Evolutionary conservation across 2,888 invertebrate genomes (phyloP).

Genomic region (Brenthis daphne): DNA sequence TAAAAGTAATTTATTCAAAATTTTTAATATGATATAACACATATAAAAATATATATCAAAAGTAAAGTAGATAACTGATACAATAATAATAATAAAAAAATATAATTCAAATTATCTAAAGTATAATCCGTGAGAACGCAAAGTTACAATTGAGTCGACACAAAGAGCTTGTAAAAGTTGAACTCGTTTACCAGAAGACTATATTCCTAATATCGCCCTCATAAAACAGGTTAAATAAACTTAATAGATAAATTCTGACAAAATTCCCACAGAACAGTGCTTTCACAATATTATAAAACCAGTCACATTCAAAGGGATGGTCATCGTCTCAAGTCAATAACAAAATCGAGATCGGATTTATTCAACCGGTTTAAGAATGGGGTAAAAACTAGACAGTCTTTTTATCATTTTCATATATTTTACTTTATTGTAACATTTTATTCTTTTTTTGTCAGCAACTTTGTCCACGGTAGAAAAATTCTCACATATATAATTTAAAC

Average conservation of each 20-base stretch:
- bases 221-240: constrained; percentile 55
- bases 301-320: constrained; percentile 51
- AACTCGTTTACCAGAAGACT: constrained; percentile 50
- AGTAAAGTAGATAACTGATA: neutral
- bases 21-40: no score
- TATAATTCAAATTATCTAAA: neutral
- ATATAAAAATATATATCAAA: no score
- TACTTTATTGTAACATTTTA: neutral
- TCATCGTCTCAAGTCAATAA: constrained; percentile 46
- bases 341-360: constrained; percentile 36
- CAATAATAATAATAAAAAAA: neutral
- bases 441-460: neutral
- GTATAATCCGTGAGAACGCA: neutral
- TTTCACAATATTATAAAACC: constrained; percentile 47
- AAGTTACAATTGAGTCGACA: neutral
- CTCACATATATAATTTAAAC: no score
- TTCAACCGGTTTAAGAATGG: constrained; percentile 37
- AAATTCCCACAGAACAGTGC: constrained; percentile 54
- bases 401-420: constrained; percentile 24
- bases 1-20: no score
- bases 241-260: constrained; percentile 44
- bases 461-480: neutral
- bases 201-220: constrained; percentile 44
- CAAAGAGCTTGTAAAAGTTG: constrained; percentile 9
- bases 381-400: constrained; percentile 33